Conservation (phyloP, 2,888 invertebrate species). For the Drosophila atroscutellata region DNA sequence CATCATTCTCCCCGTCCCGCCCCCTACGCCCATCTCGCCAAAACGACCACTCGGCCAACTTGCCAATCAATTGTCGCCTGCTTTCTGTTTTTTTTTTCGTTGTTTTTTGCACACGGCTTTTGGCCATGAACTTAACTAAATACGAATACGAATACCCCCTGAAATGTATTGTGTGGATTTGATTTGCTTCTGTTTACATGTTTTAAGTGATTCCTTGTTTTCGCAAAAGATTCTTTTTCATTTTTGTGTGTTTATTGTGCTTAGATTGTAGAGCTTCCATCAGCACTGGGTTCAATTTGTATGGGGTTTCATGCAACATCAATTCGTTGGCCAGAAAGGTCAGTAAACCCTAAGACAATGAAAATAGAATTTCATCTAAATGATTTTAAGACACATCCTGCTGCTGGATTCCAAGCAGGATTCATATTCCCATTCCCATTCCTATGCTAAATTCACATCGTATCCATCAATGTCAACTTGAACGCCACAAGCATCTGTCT, state of each 20-base stretch:
- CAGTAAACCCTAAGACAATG: slow-evolving; percentile 19
- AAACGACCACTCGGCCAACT: slow-evolving; percentile 61
- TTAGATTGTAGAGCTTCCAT: slow-evolving; percentile 19
- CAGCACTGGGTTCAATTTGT: slow-evolving; percentile 22
- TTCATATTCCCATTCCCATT: slow-evolving; percentile 10
- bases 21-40: background rate
- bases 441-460: slow-evolving; percentile 12
- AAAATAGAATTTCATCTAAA: slow-evolving; percentile 10
- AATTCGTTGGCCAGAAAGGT: slow-evolving; percentile 25
- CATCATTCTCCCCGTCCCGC: background rate
- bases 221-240: background rate
- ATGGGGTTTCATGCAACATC: slow-evolving; percentile 39
- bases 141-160: background rate
- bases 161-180: slow-evolving; percentile 17
- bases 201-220: background rate
- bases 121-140: slow-evolving; percentile 66
- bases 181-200: background rate
- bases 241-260: background rate
- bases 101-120: slow-evolving; percentile 44
- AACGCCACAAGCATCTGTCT: slow-evolving; percentile 26
- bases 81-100: slow-evolving; percentile 29
- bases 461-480: slow-evolving; percentile 52
- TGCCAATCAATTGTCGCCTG: slow-evolving; percentile 74
- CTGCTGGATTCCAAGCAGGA: background rate
- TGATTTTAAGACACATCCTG: slow-evolving; percentile 29